A percentile compares a stretch with the other conserved stretches of the same genome.
phyloP scores from a whole-genome alignment of 2,797 vertebrate species.

The Enteromius viviparus region DNA sequence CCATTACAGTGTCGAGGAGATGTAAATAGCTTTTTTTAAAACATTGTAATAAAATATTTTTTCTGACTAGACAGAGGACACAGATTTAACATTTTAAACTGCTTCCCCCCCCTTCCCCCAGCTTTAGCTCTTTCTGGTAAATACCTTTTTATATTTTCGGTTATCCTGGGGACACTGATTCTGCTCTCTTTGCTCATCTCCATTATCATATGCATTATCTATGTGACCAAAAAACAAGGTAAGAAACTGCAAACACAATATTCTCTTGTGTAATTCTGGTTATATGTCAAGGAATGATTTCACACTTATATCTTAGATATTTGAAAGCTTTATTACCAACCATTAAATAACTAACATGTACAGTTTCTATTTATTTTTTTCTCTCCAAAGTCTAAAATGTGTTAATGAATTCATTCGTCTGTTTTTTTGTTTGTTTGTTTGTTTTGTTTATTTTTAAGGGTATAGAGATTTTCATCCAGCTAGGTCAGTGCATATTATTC shows the following conservation, averaged over 20 bases:
- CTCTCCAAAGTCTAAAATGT: neutral
- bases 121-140: constrained; percentile 3
- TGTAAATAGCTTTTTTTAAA: constrained; percentile 9
- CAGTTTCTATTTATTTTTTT: neutral
- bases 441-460: constrained; percentile 12
- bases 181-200: constrained; percentile 30
- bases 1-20: neutral
- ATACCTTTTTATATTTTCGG: neutral
- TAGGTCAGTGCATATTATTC: constrained; percentile 30
- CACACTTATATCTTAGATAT: neutral
- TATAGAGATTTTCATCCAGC: neutral
- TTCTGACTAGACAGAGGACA: neutral
- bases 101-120: neutral
- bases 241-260: neutral
- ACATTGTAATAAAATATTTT: neutral
- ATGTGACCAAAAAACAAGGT: constrained; percentile 25
- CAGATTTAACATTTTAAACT: neutral
- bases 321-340: neutral
- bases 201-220: neutral
- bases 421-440: neutral
- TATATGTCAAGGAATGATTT: neutral
- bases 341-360: neutral
- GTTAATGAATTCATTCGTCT: neutral
- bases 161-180: constrained; percentile 17
- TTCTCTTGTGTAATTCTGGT: neutral